Base-by-base conservation (phyloP, 2,797 vertebrate genomes). In the Coregonus ussuriensis region DNA sequence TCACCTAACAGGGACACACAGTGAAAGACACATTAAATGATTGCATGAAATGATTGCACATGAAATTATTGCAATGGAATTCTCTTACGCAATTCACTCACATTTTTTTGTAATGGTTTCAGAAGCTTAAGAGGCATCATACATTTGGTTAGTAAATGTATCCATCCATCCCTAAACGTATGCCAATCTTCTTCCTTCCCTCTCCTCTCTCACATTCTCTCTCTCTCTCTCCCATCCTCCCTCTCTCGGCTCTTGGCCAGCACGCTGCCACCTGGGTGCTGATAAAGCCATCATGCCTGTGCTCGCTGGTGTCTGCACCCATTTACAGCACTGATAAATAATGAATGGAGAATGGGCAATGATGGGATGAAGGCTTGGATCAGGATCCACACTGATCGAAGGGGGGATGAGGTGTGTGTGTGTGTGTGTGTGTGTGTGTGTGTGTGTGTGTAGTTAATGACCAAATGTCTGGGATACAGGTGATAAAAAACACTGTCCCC, bases 281-380 rank as follows among this genome's bases (percentile, higher is more conserved):
- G 83, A 90, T 91, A 84, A 90, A 91, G 89, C 80, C 83, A 80
- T 89, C 87, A 86, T 72, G 47, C 54, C 76, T 74, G 56, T 83
- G 76, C 82, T 84, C 77, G 82, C 87, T 89, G 87, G 89, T 86
- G 88, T 89, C 88, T 89, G 88, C 86, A 85, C 83, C 80, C 86
- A 82, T 88, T 88, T 86, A 85, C 80, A 68, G 78, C 74, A 29
- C 82, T 83, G 88, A 89, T 91, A 91, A 91, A 93, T 90, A 92
- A 89, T 87, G 86, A 87, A 89, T 85, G 65, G 81, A 80, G 79
- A 83, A 74, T 72, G 78, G 82, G 81, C 80, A 77, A 68, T 78
- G 82, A 81, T 76, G 83, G 80, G 82, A 76, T 59, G 75, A 72
- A 62, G 66, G 80, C 74, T 80, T 80, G 85, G 84, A 85, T 87